phyloP scores from a whole-genome alignment of 2,113 vertebrate species.

The Gracilinanus agilis region DNA sequence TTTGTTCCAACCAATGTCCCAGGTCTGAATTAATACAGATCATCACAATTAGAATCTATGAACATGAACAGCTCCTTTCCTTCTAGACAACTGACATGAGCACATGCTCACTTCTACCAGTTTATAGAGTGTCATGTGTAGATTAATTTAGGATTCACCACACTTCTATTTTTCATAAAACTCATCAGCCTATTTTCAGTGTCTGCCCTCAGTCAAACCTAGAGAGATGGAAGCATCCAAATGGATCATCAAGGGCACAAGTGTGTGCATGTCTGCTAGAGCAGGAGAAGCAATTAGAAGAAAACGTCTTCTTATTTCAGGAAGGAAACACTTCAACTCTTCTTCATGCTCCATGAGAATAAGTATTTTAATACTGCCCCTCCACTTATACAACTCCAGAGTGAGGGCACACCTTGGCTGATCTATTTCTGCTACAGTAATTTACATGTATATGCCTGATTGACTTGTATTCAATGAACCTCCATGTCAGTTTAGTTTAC shows the following conservation, averaged over 20 bases:
- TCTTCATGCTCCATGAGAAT: not conserved
- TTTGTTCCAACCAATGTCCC: constrained; percentile 25
- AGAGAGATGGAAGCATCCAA: not conserved
- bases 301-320: not conserved
- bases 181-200: not conserved
- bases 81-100: constrained; percentile 56
- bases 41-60: constrained; percentile 31
- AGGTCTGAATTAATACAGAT: constrained; percentile 66
- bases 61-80: constrained; percentile 55
- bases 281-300: not conserved
- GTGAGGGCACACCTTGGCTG: not conserved
- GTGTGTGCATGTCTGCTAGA: not conserved
- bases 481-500: not conserved
- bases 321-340: not conserved
- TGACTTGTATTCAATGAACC: not conserved
- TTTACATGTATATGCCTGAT: constrained; percentile 8
- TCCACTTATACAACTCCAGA: not conserved
- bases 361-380: not conserved
- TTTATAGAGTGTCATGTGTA: not conserved
- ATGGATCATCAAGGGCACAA: not conserved
- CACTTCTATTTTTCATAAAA: not conserved
- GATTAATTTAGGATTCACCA: constrained; percentile 11
- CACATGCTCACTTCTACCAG: constrained; percentile 43
- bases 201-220: not conserved
- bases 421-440: not conserved